Evolutionary conservation across 1,140 invertebrate species (phyloP), one percentile per base, ranked within the genome.

Genomic region (Oscheius sp.): DNA sequence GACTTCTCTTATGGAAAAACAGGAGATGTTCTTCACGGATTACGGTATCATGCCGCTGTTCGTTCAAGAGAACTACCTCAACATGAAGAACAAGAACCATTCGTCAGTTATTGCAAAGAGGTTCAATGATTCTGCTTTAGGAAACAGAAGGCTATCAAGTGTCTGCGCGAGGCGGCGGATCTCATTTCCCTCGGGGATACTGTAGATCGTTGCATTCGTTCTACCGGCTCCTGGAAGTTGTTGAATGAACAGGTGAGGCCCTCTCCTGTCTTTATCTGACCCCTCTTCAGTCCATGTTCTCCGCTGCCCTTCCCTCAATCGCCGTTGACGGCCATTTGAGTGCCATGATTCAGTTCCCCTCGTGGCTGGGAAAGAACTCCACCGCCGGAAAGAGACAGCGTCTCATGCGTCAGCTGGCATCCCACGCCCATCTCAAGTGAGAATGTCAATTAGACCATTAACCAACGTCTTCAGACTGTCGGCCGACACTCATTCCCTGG

Each of bases 11-110:
- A 79, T 79, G 59, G 82, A 97, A 79, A 96, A 94, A 86, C 90
- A 90, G 55, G 91, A 92, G 82, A 85, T 99, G 45, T 99, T 98
- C 86, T 99, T 99, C 86, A 90, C 93, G 77, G 97, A 99, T 87
- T 99, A 99, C 86, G 94, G 90, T 81, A 89, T 99, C 70, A 90
- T 90, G 2, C 92, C 95, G 7, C 87, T 99, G 23, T 99, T 99
- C 87, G 93, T 99, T 0, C 94, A 98, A 83, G 95, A 99, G 85
- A 99, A 99, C 87, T 99, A 99, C 87, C 86, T 93, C 0, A 88
- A 78, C 68, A 79, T 84, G 58, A 70, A 76, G 23, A 42, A 66
- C 61, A 38, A 71, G 63, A 68, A 70, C 29, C 76, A 82, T 4
- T 55, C 28, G 0, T 74, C 20, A 29, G 42, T 46, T 64, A 3